Percentiles rank a stretch among this genome's conserved stretches.
phyloP scores from a whole-genome alignment of 2,888 invertebrate species.

The Catocala sponsa region DNA sequence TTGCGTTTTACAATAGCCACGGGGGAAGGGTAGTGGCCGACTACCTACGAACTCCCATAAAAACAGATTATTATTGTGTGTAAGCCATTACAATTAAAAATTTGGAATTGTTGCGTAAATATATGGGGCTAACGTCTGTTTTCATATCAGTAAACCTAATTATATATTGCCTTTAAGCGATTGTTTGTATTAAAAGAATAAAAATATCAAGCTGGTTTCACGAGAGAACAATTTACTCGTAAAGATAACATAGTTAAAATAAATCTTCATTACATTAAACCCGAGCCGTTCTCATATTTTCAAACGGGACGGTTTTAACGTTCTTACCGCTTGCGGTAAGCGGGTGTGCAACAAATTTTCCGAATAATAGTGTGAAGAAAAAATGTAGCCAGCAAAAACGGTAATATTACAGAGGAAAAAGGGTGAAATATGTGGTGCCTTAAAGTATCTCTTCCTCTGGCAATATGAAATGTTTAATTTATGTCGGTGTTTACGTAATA shows the following conservation, averaged over 20 bases:
- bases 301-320: conserved; percentile 75
- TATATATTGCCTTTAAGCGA: conserved; percentile 11
- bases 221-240: conserved; percentile 62
- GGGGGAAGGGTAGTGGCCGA: conserved; percentile 46
- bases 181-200: conserved; percentile 33
- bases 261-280: conserved; percentile 81
- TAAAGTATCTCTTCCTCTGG: conserved; percentile 54
- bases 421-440: conserved; percentile 60
- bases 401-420: conserved; percentile 56
- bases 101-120: conserved; percentile 8
- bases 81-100: conserved; percentile 34
- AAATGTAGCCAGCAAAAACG: conserved; percentile 57
- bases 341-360: conserved; percentile 75
- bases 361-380: conserved; percentile 69
- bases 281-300: conserved; percentile 76
- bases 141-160: conserved; percentile 10
- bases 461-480: conserved; percentile 62
- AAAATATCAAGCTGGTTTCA: conserved; percentile 46
- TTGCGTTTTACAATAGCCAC: conserved; percentile 78
- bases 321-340: conserved; percentile 75
- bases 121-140: background rate
- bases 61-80: conserved; percentile 39
- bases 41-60: conserved; percentile 45
- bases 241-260: conserved; percentile 72
- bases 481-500: conserved; percentile 48